Percentiles rank a stretch among this genome's conserved stretches.
These are phyloP conservation scores for Drosophila sordidula DNA, from an alignment of 2,888 invertebrate genomes.

Conservation along the genomic window DNA sequence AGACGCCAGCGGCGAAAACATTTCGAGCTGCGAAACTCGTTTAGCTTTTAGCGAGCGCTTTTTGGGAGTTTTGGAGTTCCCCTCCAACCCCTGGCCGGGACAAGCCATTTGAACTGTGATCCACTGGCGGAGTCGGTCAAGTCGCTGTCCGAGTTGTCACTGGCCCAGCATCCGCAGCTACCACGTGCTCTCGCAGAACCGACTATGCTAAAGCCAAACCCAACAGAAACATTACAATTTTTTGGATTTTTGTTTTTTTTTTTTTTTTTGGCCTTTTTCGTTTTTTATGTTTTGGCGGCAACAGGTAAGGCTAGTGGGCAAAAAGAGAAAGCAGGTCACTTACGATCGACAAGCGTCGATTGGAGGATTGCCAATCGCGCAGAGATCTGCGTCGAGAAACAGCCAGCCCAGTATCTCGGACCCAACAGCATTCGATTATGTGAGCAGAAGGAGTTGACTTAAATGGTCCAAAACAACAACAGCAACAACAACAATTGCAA, in stretches of 20 bases:
- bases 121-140: neutral
- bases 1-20: conserved; percentile 24
- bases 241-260: conserved; percentile 19
- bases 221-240: conserved; percentile 17
- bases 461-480: conserved; percentile 10
- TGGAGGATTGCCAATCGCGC: conserved; percentile 55
- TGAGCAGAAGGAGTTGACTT: conserved; percentile 45
- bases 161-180: conserved; percentile 27
- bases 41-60: conserved; percentile 4
- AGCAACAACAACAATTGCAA: conserved; percentile 8
- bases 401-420: conserved; percentile 19
- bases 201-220: conserved; percentile 2
- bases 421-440: conserved; percentile 31
- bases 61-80: too few species aligned
- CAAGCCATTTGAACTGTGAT: conserved; percentile 44
- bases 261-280: neutral
- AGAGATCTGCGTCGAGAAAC: conserved; percentile 20
- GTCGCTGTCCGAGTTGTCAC: conserved; percentile 10
- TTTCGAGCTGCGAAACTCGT: conserved; percentile 33
- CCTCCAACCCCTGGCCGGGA: neutral
- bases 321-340: conserved; percentile 77
- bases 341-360: conserved; percentile 62
- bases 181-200: conserved; percentile 53
- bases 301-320: conserved; percentile 46
- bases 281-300: conserved; percentile 17